Evolutionary conservation across 1,140 invertebrate genomes (phyloP), one percentile per base, ranked within the genome.

Genomic region (Choristoneura fumiferana): DNA sequence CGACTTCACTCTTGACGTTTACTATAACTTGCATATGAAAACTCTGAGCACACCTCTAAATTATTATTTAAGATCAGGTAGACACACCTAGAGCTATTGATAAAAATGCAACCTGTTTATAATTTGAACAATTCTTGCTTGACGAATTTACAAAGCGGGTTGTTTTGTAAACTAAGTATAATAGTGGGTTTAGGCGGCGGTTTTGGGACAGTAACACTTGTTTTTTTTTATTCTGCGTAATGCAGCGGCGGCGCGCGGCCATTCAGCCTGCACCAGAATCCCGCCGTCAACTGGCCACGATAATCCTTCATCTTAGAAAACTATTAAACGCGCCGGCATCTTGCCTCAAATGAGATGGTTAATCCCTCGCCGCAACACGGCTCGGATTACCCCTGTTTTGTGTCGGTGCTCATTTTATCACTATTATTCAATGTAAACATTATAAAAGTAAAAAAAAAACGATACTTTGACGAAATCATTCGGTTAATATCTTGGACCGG

Each of bases 271-370:
- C 57, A 43, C 58, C 45, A 67, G 66, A 70, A 59, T 58, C 67
- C 59, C 49, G 64, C 69, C 64, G 67, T 70, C 65, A 75, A 76
- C 76, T 72, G 71, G 68, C 73, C 62, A 78, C 67, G 76, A 72
- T 84, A 85, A 87, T 85, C 81, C 81, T 71, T 73, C 70, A 71
- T 69, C 73, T 78, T 71, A 73, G 70, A 77, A 78, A 81, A 73
- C 67, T 69, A 73, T 72, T 76, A 78, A 84, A 76, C 65, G 57
- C 71, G 64, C 70, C 80, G 80, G 74, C 78, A 72, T 76, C 65
- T 74, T 61, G 66, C 66, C 72, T 75, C 69, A 82, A 84, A 83
- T 85, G 77, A 81, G 73, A 72, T 73, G 67, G 72, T 78, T 78
- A 77, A 85, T 75, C 75, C 73, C 69, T 65, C 52, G 62, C 74